A percentile compares a stretch with the other conserved stretches of the same genome.
Conservation (phyloP, 2,888 invertebrate genomes). For the Xestoiulus laeticollis region DNA sequence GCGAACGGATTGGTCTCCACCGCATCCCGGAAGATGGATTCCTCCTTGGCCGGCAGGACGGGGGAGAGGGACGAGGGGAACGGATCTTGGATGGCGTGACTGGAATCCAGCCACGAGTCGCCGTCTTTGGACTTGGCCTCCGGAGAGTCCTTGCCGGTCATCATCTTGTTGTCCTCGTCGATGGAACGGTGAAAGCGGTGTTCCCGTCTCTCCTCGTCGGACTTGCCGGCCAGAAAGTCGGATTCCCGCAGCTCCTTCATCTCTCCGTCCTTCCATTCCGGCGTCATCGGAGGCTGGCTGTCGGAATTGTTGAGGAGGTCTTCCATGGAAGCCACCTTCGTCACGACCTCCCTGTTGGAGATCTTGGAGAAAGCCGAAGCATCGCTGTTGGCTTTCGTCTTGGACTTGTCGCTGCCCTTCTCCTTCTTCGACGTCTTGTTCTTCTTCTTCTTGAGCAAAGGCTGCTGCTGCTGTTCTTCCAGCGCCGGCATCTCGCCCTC, state of each 20-base stretch:
- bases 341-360: not conserved
- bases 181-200: not conserved
- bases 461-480: not conserved
- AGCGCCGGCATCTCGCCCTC: not conserved
- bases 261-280: conserved; percentile 34
- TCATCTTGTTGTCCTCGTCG: not conserved
- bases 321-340: not conserved
- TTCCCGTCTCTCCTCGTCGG: not conserved
- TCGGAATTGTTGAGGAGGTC: not conserved
- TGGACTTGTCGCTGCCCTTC: conserved; percentile 25
- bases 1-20: not conserved
- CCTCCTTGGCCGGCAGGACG: conserved; percentile 25
- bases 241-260: not conserved
- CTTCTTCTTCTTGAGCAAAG: conserved; percentile 42
- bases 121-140: conserved; percentile 14
- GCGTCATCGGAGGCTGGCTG: not conserved
- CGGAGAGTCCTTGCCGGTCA: not conserved
- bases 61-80: not conserved
- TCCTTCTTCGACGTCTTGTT: conserved; percentile 40
- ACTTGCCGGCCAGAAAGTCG: not conserved
- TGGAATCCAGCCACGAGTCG: conserved; percentile 42
- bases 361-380: not conserved
- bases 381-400: not conserved
- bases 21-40: not conserved
- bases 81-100: not conserved